These are phyloP conservation scores for Diplodus sargus DNA, from an alignment of 2,797 vertebrate genomes.

Conservation along the genomic window DNA sequence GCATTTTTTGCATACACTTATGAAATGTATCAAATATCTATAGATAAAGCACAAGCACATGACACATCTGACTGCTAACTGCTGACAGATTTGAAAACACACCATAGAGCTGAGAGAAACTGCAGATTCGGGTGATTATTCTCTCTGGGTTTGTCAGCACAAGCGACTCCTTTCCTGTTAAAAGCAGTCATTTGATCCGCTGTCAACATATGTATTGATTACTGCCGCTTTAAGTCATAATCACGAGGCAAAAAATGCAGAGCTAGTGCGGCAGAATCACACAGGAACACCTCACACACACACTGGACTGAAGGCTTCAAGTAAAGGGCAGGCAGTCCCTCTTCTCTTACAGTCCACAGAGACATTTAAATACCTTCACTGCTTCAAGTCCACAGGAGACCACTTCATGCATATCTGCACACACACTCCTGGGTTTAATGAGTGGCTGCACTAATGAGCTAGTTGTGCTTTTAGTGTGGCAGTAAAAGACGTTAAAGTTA, in stretches of 20 bases:
- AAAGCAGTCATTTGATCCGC: not conserved
- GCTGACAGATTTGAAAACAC: not conserved
- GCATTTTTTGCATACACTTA: not conserved
- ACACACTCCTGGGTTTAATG: constrained; percentile 51
- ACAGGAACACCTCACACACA: not conserved
- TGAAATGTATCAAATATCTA: not conserved
- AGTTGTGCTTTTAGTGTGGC: constrained; percentile 66
- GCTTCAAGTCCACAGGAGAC: constrained; percentile 3
- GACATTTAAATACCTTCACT: constrained; percentile 8
- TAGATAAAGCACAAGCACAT: not conserved
- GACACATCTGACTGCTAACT: too few relatives aligned
- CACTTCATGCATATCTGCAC: constrained; percentile 17
- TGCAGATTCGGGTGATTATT: not conserved
- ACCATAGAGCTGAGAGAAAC: not conserved
- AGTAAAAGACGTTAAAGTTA: constrained; percentile 69
- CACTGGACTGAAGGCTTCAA: not conserved
- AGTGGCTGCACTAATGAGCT: constrained; percentile 69
- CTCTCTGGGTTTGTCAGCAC: not conserved
- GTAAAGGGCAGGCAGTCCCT: not conserved
- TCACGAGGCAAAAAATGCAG: not conserved
- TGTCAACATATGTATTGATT: not conserved
- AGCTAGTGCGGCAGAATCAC: not conserved
- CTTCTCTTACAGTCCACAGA: not conserved
- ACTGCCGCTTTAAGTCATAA: not conserved
- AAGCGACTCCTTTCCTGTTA: not conserved